Percentiles rank a stretch among this genome's conserved stretches.
These are phyloP conservation scores for Coelogynopora nodosa DNA, from an alignment of 2,888 invertebrate species.

Conservation along the genomic window DNA sequence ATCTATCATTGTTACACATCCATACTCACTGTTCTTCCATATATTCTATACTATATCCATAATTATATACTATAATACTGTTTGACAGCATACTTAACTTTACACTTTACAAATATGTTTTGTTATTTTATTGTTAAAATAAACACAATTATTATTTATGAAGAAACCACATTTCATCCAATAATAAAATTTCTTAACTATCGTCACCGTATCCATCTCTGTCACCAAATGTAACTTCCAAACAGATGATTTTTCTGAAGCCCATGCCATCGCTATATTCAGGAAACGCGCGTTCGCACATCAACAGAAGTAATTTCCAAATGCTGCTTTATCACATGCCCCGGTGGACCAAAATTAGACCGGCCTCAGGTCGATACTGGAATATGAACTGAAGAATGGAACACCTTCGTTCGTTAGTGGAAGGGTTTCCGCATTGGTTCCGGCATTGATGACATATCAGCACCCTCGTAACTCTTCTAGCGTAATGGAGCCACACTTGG, in stretches of 20 bases:
- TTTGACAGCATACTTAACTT: too few species aligned
- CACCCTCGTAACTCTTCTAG: neutral
- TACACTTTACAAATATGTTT: too few species aligned
- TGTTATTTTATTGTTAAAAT: too few species aligned
- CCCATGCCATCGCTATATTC: neutral
- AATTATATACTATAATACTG: too few species aligned
- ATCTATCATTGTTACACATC: too few species aligned
- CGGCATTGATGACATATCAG: neutral
- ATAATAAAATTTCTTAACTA: too few species aligned
- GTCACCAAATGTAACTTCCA: neutral
- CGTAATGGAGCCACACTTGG: neutral
- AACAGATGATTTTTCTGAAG: conserved; percentile 1
- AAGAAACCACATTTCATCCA: too few species aligned
- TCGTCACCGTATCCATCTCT: neutral
- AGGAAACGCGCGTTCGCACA: neutral
- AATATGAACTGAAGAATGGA: neutral
- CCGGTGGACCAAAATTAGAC: too few species aligned
- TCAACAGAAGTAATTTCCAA: neutral
- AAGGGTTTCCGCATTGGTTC: neutral
- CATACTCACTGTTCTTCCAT: too few species aligned
- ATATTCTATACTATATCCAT: too few species aligned
- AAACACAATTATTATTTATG: too few species aligned
- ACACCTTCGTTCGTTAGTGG: neutral
- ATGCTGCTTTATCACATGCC: neutral
- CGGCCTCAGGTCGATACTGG: neutral